These are phyloP conservation scores for Patella ulyssiponensis DNA, from an alignment of 2,888 invertebrate species.

Conservation along the genomic window DNA sequence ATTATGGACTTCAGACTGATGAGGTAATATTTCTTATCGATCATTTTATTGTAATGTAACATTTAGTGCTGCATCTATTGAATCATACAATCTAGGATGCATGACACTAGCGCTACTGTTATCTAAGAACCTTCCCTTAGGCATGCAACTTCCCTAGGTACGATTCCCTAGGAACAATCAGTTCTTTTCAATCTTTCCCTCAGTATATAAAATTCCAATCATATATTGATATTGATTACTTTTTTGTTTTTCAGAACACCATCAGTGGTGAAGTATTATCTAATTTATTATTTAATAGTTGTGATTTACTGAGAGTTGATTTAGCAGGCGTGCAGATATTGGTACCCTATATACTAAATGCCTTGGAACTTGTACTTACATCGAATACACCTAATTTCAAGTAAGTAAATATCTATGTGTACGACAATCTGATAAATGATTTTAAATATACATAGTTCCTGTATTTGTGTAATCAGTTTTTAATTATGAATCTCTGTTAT, in stretches of 20 bases:
- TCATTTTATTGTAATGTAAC: background rate
- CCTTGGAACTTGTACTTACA: conserved; percentile 90
- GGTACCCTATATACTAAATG: conserved; percentile 89
- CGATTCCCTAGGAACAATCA: no score
- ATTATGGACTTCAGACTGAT: conserved; percentile 85
- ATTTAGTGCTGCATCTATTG: background rate
- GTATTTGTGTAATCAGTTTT: no score
- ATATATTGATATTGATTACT: background rate
- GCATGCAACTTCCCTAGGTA: no score
- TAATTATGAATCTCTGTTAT: no score
- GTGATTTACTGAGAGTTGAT: conserved; percentile 88
- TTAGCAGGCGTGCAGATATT: conserved; percentile 93
- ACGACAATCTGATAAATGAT: no score
- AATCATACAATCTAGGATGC: no score
- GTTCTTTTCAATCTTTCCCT: no score
- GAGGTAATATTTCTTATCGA: conserved; percentile 34
- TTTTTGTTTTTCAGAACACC: conserved; percentile 46
- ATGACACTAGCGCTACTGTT: no score
- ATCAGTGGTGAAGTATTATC: conserved; percentile 80
- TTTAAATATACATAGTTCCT: no score
- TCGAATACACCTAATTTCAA: conserved; percentile 86
- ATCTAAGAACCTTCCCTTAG: no score
- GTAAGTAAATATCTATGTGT: conserved; percentile 53
- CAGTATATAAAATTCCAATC: no score
- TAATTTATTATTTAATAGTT: conserved; percentile 80